Evolutionary conservation across 2,113 vertebrate species (phyloP), one percentile per base, ranked within the genome.

Genomic region (Perognathus longimembris): DNA sequence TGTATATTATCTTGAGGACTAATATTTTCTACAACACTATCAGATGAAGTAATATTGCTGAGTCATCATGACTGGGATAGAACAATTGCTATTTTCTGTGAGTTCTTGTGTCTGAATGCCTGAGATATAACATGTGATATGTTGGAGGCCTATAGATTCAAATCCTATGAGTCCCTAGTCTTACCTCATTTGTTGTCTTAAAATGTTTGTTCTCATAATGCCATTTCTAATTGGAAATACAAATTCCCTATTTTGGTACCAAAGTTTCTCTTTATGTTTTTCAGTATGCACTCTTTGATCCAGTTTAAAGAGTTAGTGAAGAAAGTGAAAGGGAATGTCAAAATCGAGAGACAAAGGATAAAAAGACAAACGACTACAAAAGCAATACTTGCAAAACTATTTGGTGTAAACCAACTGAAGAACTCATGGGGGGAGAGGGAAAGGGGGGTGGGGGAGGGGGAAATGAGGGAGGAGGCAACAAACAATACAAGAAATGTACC

Each of bases 191-290:
- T 66, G 18, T 70, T 86, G 89, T 59, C 36, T 88, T 82, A 20
- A 92, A 88, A 21, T 42, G 45, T 78, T 89, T 84, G 38, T 45
- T 95, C 94, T 92, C 70, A 77, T 61, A 78, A 74, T 40, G 59
- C 24, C n/a, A 88, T 81, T 20, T 88, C 81, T 82, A 34, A 64
- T 59, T 88, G 82, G 82, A 87, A 91, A 81, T 71, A 70, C 15
- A 74, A 89, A 85, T 73, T 59, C 28, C 14, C 22, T 63, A n/a
- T 10, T 40, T 88, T 78, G 40, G 42, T 36, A 75, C 74, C 54
- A n/a, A 89, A 90, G 54, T 70, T 40, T 85, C 50, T 77, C 9
- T 82, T 70, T 71, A 22, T 34, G n/a, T 42, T 86, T 57, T 18
- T 80, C 73, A 28, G 0, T 32, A 30, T 69, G 32, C 78, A 81